Evolutionary conservation across 2,888 invertebrate genomes (phyloP), one percentile per base, ranked within the genome.

Genomic region (Drosophila fulvimacula): DNA sequence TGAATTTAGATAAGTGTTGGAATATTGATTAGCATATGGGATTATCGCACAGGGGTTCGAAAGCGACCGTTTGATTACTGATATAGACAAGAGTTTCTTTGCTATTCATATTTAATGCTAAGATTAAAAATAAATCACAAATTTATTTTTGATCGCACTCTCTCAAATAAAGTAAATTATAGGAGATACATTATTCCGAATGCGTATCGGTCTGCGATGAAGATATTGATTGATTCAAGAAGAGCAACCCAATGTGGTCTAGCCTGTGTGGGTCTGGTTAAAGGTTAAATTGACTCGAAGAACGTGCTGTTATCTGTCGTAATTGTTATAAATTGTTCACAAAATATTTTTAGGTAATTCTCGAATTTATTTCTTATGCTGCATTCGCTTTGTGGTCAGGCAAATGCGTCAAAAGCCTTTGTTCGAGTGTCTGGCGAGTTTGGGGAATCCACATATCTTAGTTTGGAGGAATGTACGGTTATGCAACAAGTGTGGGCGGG

Each of bases 271-370:
- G n/a, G 15, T n/a, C 7, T 38, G n/a, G 19, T 3, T n/a, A n/a
- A 13, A 42, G 42, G 2, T 5, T 13, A 13, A 13, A 1, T 6
- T 2, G 13, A 13, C 13, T 4, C 0, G 0, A 17, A 1, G 17
- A 0, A 9, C 13, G 10, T 21, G 13, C 41, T 41, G 41, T 19
- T 41, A 4, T 39, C 6, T 30, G 10, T 19, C 3, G 5, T 11
- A 21, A 10, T n/a, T 55, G 6, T n/a, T 55, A 9, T n/a, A 32
- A 32, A 71, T 69, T 82, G 80, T 73, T 80, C 76, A 76, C 69
- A 38, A 85, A 82, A 73, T 82, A 78, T 73, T 78, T 78, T 62
- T 58, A 51, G 63, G 65, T 56, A 71, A 70, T 81, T 73, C 73
- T 68, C 30, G 55, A 52, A 78, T 79, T 82, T 62, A 49, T 51